phyloP scores from a whole-genome alignment of 2,888 invertebrate genomes.

The Venusia cambrica region DNA sequence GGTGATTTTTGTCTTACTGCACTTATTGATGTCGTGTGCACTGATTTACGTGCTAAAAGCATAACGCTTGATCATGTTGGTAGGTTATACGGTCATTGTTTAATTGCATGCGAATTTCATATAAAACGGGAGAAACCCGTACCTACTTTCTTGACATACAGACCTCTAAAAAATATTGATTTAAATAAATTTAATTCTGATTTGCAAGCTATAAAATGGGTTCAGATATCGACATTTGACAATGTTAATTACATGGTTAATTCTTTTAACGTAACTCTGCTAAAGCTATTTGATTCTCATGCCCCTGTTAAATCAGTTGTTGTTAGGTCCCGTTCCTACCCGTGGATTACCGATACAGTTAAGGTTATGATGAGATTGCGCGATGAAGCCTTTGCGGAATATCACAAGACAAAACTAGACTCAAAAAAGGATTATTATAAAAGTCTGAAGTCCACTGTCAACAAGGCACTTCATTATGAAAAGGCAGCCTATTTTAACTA shows the following conservation, averaged over 20 bases:
- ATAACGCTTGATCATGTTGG: conserved; percentile 8
- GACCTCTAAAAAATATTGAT: conserved; percentile 4
- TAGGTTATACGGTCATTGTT: conserved; percentile 7
- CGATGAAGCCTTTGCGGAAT: conserved; percentile 6
- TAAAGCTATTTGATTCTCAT: conserved; percentile 4
- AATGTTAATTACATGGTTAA: conserved; percentile 7
- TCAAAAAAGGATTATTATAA: conserved; percentile 6
- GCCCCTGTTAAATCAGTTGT: conserved; percentile 4
- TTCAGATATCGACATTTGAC: background rate
- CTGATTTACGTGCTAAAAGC: conserved; percentile 4
- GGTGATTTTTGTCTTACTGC: conserved; percentile 22
- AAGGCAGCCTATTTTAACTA: no score
- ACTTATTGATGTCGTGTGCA: conserved; percentile 12
- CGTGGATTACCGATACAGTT: conserved; percentile 11
- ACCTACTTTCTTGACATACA: background rate
- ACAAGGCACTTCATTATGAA: conserved; percentile 8
- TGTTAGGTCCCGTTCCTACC: conserved; percentile 2
- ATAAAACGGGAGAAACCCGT: conserved; percentile 3
- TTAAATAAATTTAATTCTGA: background rate
- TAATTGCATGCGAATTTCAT: conserved; percentile 5
- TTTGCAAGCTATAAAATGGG: conserved; percentile 2
- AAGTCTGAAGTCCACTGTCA: conserved; percentile 7
- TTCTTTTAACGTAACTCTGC: conserved; percentile 1
- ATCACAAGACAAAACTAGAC: conserved; percentile 3
- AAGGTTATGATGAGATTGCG: conserved; percentile 10